A percentile compares a stretch with the other conserved stretches of the same genome.
phyloP scores from a whole-genome alignment of 1,140 invertebrate species.

The Cherax destructor region DNA sequence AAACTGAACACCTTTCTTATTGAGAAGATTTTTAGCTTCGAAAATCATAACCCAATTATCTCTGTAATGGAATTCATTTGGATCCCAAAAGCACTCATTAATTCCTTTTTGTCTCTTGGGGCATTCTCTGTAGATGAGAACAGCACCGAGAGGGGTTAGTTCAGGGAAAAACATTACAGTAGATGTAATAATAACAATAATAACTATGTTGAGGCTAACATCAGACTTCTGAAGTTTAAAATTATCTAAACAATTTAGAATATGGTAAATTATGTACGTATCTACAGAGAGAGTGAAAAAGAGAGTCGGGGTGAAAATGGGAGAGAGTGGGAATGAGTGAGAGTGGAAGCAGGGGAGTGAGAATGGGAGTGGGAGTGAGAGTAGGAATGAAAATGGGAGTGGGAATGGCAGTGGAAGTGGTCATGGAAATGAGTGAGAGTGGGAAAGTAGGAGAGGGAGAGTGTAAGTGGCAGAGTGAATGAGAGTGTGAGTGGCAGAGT shows the following conservation, averaged over 20 bases:
- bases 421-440: too few relatives aligned
- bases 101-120: background rate
- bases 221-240: background rate
- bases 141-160: background rate
- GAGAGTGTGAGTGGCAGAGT: too few relatives aligned
- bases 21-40: background rate
- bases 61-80: background rate
- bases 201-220: background rate
- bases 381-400: too few relatives aligned
- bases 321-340: too few relatives aligned
- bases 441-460: too few relatives aligned
- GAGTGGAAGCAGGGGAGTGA: too few relatives aligned
- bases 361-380: too few relatives aligned
- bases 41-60: conserved; percentile 1
- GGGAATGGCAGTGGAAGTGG: too few relatives aligned
- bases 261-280: background rate
- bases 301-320: too few relatives aligned
- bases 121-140: conserved; percentile 8
- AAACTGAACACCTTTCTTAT: background rate
- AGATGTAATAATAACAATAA: background rate
- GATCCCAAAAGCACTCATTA: conserved; percentile 4
- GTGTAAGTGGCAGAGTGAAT: too few relatives aligned
- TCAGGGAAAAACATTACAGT: background rate
- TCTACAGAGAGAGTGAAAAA: too few relatives aligned
- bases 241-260: background rate